Percentiles rank a stretch among this genome's conserved stretches.
phyloP scores from a whole-genome alignment of 2,113 vertebrate genomes.

The Galeopterus variegatus region DNA sequence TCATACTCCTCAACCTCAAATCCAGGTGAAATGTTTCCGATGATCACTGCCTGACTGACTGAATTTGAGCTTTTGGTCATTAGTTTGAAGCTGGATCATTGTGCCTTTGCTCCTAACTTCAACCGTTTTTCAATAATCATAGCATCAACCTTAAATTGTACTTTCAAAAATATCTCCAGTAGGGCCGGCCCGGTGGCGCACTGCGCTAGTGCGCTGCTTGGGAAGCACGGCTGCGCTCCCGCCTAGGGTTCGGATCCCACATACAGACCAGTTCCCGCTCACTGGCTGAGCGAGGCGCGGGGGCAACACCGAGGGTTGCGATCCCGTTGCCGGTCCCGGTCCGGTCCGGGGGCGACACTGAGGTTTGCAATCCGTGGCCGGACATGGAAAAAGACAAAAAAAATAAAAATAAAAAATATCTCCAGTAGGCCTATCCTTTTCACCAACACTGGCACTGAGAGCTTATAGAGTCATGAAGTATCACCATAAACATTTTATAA shows the following conservation, averaged over 20 bases:
- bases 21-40: background rate
- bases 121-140: background rate
- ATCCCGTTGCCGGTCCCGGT: too few species aligned
- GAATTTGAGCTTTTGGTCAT: background rate
- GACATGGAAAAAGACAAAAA: too few species aligned
- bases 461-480: background rate
- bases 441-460: background rate
- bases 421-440: background rate
- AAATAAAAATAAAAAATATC: background rate
- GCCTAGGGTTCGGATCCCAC: too few species aligned
- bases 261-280: too few species aligned
- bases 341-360: too few species aligned
- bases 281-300: too few species aligned
- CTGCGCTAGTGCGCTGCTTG: too few species aligned
- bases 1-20: background rate
- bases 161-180: too few species aligned
- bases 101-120: background rate
- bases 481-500: conserved; percentile 22
- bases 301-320: too few species aligned
- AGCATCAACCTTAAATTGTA: background rate
- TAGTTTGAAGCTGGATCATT: background rate
- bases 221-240: too few species aligned
- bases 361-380: too few species aligned
- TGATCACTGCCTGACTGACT: background rate
- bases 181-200: too few species aligned